A percentile compares a stretch with the other conserved stretches of the same genome.
Evolutionary conservation across 1,140 invertebrate genomes (phyloP).

Genomic region (Calosoma granatense): DNA sequence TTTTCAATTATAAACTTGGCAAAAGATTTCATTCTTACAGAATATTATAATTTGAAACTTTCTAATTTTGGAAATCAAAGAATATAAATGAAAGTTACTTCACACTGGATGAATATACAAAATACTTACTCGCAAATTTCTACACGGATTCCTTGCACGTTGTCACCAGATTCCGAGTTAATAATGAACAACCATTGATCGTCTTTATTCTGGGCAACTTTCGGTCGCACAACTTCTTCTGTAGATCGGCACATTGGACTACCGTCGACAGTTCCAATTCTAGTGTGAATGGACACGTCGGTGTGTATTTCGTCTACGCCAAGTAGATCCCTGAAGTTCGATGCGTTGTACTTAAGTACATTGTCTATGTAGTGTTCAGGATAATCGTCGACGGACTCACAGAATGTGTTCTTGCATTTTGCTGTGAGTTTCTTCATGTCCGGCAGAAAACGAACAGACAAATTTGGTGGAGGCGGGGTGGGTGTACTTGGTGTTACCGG

Average conservation of each 20-base stretch:
- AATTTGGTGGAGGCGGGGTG: background rate
- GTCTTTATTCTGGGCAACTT: conserved; percentile 14
- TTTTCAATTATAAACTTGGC: no score
- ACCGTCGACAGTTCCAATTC: conserved; percentile 23
- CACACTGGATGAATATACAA: conserved; percentile 9
- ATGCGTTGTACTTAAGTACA: background rate
- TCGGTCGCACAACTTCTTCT: conserved; percentile 20
- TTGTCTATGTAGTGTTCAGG: background rate
- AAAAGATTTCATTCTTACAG: no score
- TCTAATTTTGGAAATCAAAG: no score
- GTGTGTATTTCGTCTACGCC: background rate
- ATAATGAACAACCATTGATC: conserved; percentile 28
- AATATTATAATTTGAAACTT: no score
- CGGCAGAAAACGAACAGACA: background rate
- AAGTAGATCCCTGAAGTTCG: background rate
- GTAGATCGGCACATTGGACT: conserved; percentile 17
- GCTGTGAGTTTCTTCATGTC: background rate
- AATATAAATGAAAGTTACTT: no score
- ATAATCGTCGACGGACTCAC: background rate
- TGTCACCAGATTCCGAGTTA: conserved; percentile 23
- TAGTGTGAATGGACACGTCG: conserved; percentile 21
- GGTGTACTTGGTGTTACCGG: background rate
- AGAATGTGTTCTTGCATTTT: background rate
- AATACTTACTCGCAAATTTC: conserved; percentile 33
- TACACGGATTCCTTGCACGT: no score